Base-by-base conservation (phyloP, 1,140 invertebrate genomes). In the Apocrypta bakeri region DNA sequence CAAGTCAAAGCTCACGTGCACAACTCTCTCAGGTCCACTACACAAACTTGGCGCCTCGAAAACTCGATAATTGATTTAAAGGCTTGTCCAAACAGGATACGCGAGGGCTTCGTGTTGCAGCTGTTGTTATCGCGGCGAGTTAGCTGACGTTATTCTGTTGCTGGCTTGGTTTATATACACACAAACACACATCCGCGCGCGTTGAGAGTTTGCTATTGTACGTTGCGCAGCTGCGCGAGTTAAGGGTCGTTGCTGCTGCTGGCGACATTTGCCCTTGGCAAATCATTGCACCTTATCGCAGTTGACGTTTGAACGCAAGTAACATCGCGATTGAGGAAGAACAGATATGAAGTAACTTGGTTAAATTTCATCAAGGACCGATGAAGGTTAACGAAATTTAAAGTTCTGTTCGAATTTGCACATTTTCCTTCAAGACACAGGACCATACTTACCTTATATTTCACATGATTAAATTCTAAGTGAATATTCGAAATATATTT, bases 1-100 rank as follows among this genome's bases (percentile, higher is more conserved):
- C 1, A n/a, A 21, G 48, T 4, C 8, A 21, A 56, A 56, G 48
- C 48, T 56, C 48, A 21, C 48, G 48, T 56, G 64, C 25, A 29
- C 64, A 25, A 25, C 6, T 7, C 24, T 9, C 24, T 66, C 27
- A 25, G 64, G 64, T 66, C 64, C 64, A 56, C 17, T 24, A 66
- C 8, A 11, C 24, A 66, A 66, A 66, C 64, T 66, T 29, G 24
- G 24, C 25, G 64, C 24, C 25, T 11, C 24, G 64, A 27, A 29
- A 66, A 66, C 64, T 66, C 27, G 64, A 66, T 66, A 66, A 66
- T 66, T 66, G 64, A 66, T 66, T 66, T 66, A 66, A 29, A 27
- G 64, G 64, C 25, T 66, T 29, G 24, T 66, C 27, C 64, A 29
- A 29, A 29, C 64, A 29, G 27, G 64, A 29, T 66, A 56, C 48